phyloP scores from a whole-genome alignment of 2,797 vertebrate species.

The Acanthurus lineatus region DNA sequence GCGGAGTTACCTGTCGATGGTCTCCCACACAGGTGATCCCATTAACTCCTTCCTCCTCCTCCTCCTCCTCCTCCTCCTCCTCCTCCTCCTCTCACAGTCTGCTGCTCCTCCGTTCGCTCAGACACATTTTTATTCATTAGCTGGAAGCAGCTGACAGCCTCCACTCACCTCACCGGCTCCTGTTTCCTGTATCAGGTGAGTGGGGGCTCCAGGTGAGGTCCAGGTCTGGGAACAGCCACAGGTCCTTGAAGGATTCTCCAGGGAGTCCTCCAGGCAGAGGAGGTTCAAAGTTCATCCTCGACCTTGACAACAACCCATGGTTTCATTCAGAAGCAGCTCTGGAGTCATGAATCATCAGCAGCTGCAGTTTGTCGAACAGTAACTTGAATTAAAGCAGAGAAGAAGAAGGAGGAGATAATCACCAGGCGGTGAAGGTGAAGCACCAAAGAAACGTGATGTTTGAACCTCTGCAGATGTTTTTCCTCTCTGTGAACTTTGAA shows the following conservation, averaged over 20 bases:
- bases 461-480: too few species aligned
- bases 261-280: neutral
- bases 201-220: neutral
- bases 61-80: constrained; percentile 4
- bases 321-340: too few species aligned
- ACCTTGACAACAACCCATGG: too few species aligned
- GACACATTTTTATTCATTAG: constrained; percentile 43
- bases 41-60: neutral
- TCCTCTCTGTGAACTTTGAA: too few species aligned
- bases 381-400: too few species aligned
- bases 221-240: neutral
- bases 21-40: constrained; percentile 3
- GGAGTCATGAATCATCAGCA: too few species aligned
- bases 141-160: constrained; percentile 32
- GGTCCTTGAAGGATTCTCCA: neutral
- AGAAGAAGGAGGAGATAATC: too few species aligned
- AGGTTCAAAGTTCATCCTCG: neutral
- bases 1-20: constrained; percentile 2
- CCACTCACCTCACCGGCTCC: neutral
- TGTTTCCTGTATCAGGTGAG: neutral
- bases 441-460: too few species aligned
- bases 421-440: too few species aligned
- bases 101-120: constrained; percentile 10
- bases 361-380: too few species aligned
- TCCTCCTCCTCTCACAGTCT: neutral